Evolutionary conservation across 2,888 invertebrate genomes (phyloP), one percentile per base, ranked within the genome.

Genomic region (Drosophila mimetica): DNA sequence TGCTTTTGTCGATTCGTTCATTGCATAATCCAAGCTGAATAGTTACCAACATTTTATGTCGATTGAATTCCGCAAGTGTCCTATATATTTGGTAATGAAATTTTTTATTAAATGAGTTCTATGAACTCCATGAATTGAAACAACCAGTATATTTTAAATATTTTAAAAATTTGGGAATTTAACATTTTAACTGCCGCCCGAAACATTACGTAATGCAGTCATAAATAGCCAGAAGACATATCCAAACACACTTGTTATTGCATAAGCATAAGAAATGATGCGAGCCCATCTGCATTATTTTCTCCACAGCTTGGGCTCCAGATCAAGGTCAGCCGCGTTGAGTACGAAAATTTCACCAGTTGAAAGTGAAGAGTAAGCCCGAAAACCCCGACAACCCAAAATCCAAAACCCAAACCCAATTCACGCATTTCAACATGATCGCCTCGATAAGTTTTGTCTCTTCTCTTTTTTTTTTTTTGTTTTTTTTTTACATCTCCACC

Each of bases 341-440:
- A 71, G 72, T 65, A 71, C 65, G 70, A 64, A 81, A 81, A 81
- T 81, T 81, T 81, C 85, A 79, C 82, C 81, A 81, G 79, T 34
- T 70, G 47, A 70, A 71, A 72, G 71, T 64, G 67, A 74, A 44
- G 44, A 69, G 53, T 58, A 69, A 59, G 37, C 63, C 46, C 46
- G 60, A 48, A 42, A 57, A n/a, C 57, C 57, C 46, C 32, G 16
- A n/a, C 20, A 11, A 32, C 50, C 58, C 52, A 25, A 20, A 11
- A 39, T 47, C 58, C 52, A 25, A 20, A 25, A 16, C 25, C 44
- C 44, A 28, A 22, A 22, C 64, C 57, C 48, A 57, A 66, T 79
- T 73, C 57, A 65, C 61, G 60, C 77, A 75, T 75, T 77, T 79
- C 79, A 67, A 64, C 63, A 75, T 66, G 64, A 70, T 51, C 55